Evolutionary conservation across 1,140 invertebrate species (phyloP), one percentile per base, ranked within the genome.

Genomic region (Augochlora pura): DNA sequence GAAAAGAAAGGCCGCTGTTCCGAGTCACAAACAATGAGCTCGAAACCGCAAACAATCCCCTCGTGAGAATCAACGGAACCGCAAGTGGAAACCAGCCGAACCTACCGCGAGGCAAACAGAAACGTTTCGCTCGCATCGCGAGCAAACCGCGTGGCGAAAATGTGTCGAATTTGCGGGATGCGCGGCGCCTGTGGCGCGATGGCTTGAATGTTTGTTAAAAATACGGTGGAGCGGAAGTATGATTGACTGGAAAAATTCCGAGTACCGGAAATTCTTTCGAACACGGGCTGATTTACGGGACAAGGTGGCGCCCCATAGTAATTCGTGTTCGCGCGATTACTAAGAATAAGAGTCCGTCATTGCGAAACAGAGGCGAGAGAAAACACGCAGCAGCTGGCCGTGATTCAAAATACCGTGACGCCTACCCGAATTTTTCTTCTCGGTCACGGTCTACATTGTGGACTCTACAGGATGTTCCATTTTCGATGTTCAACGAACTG

Each of bases 341-440:
- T n/a, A 65, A 21, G 46, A 64, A 74, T 54, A 74, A 39, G 38
- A 39, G 8, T 27, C 59, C 23, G 18, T 10, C 57, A 16, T 60
- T 46, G 71, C 42, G n/a, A 39, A 65, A 65, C 32, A 21, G 25
- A 16, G 9, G 21, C 2, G 16, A 2, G 16, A 2, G 14, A 60
- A 38, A 39, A 38, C 59, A 76, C 59, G 67, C 64, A 42, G 18
- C n/a, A 18, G 39, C 18, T 59, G 73, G 52, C 38, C 16, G 16
- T 46, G 65, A n/a, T 21, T 72, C 14, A 46, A 71, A 79, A 82
- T 82, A 77, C 49, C 39, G 21, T 16, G 12, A 76, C 62, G 64
- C 54, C 76, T 38, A 66, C 65, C 18, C 46, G 14, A 62, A 79
- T 60, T 59, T 72, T 69, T 23, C 52, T 62, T 64, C n/a, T 10